These are phyloP conservation scores for Sciurus vulgaris DNA, from an alignment of 2,797 vertebrate species.

Conservation along the genomic window DNA sequence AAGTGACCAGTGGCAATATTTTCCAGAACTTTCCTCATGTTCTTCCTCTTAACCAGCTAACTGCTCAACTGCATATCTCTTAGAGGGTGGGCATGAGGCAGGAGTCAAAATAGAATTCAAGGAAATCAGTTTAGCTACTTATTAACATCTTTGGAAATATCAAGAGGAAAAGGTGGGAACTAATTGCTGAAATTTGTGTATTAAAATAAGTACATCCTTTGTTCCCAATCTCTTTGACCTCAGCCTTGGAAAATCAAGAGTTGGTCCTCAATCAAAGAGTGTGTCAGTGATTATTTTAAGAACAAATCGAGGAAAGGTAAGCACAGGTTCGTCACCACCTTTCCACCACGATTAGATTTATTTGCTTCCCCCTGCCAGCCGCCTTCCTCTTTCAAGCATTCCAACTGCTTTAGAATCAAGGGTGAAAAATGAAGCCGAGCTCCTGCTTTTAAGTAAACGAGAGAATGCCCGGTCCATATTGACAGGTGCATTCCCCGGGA, in stretches of 20 bases:
- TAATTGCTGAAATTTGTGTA: constrained; percentile 58
- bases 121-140: constrained; percentile 57
- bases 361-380: constrained; percentile 4
- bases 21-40: not conserved
- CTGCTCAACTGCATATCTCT: not conserved
- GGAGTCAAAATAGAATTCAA: not conserved
- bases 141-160: constrained; percentile 53
- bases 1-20: not conserved
- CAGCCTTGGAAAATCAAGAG: constrained; percentile 49
- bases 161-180: constrained; percentile 54
- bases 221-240: constrained; percentile 52
- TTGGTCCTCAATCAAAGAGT: constrained; percentile 64
- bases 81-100: not conserved
- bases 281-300: constrained; percentile 71
- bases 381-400: constrained; percentile 62
- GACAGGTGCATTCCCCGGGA: constrained; percentile 74
- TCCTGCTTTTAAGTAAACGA: constrained; percentile 84
- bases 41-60: not conserved
- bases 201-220: constrained; percentile 63
- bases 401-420: constrained; percentile 61
- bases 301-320: constrained; percentile 76
- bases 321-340: constrained; percentile 67
- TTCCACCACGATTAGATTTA: constrained; percentile 68
- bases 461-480: not conserved
- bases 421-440: constrained; percentile 79